Percentiles rank a stretch among this genome's conserved stretches.
phyloP scores from a whole-genome alignment of 2,888 invertebrate genomes.

The Blastobasis lacticolella region DNA sequence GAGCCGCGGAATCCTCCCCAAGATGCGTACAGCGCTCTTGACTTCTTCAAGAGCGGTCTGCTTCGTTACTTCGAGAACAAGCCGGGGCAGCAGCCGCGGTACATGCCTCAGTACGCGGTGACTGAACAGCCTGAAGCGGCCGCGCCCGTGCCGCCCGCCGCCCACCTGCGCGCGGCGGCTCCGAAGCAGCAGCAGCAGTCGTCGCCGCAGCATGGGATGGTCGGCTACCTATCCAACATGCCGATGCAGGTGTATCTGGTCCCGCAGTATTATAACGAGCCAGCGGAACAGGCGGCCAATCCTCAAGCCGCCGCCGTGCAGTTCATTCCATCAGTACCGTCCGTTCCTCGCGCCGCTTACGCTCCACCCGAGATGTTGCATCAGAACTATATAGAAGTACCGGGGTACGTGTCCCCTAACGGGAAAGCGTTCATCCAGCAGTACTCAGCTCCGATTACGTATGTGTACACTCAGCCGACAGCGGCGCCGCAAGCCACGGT shows the following conservation, averaged over 20 bases:
- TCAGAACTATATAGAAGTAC: slow-evolving; percentile 49
- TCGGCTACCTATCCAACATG: slow-evolving; percentile 59
- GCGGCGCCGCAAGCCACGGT: slow-evolving; percentile 29
- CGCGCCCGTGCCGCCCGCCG: slow-evolving; percentile 21
- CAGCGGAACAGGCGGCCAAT: slow-evolving; percentile 26
- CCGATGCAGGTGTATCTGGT: slow-evolving; percentile 67
- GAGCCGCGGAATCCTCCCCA: slow-evolving; percentile 21
- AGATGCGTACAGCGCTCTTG: slow-evolving; percentile 16
- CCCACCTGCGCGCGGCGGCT: slow-evolving; percentile 25
- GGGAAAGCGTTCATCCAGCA: slow-evolving; percentile 44
- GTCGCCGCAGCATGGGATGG: slow-evolving; percentile 46
- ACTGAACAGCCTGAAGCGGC: slow-evolving; percentile 51
- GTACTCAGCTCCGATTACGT: slow-evolving; percentile 36
- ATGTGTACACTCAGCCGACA: slow-evolving; percentile 47
- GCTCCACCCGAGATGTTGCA: slow-evolving; percentile 38
- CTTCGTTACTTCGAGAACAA: slow-evolving; percentile 42
- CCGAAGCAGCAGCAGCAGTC: slow-evolving; percentile 3
- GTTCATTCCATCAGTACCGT: slow-evolving; percentile 26
- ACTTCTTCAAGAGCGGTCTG: slow-evolving; percentile 48
- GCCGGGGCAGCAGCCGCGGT: slow-evolving; percentile 41
- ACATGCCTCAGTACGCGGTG: slow-evolving; percentile 59
- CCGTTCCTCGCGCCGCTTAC: slow-evolving; percentile 30
- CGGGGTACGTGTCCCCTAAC: slow-evolving; percentile 38
- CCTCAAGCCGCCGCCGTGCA: slow-evolving; percentile 29
- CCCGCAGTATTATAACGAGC: slow-evolving; percentile 55